A percentile compares a stretch with the other conserved stretches of the same genome.
These are phyloP conservation scores for Acromyrmex echinatior DNA, from an alignment of 1,140 invertebrate species.

Conservation along the genomic window DNA sequence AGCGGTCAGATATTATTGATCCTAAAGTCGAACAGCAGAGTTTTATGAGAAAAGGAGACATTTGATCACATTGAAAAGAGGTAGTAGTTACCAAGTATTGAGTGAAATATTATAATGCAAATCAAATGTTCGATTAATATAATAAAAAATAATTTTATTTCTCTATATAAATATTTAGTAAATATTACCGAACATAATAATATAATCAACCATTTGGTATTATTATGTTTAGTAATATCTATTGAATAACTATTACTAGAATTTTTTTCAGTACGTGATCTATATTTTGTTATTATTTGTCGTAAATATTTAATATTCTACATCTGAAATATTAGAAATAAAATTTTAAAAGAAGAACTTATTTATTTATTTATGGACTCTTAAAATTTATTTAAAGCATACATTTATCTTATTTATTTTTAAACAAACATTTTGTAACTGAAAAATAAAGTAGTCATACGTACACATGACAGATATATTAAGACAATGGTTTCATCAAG, in stretches of 20 bases:
- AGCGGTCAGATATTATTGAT: conserved; percentile 47
- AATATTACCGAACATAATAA: too few relatives aligned
- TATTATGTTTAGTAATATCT: too few relatives aligned
- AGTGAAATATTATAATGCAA: too few relatives aligned
- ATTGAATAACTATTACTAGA: too few relatives aligned
- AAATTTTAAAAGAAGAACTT: not conserved
- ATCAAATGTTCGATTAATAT: too few relatives aligned
- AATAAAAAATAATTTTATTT: too few relatives aligned
- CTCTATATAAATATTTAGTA: too few relatives aligned
- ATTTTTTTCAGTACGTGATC: too few relatives aligned
- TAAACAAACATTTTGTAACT: not conserved
- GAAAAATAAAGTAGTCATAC: not conserved
- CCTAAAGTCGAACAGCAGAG: not conserved
- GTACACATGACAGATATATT: not conserved
- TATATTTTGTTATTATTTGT: not conserved
- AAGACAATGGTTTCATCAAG: conserved; percentile 8
- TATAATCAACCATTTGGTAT: too few relatives aligned
- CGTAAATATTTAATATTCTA: not conserved
- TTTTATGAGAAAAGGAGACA: not conserved
- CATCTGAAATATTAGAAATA: not conserved
- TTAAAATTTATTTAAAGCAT: conserved; percentile 14
- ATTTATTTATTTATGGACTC: not conserved
- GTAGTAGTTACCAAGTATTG: too few relatives aligned
- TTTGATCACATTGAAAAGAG: not conserved
- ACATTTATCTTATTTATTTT: not conserved